Conservation (phyloP, 2,797 vertebrate genomes). For the Fringilla coelebs region DNA sequence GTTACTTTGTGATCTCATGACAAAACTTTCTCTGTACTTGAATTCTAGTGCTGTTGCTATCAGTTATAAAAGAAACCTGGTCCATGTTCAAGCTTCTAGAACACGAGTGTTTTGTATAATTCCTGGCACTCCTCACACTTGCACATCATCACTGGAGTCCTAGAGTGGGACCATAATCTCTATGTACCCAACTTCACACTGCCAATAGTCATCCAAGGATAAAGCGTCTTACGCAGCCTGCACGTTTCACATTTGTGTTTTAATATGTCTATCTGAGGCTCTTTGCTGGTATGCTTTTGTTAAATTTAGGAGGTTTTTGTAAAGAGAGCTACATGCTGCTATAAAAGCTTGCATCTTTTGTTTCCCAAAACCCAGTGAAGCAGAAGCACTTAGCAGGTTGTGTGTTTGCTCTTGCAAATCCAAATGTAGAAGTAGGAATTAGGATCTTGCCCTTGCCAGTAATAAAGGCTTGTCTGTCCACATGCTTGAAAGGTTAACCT, state of each 20-base stretch:
- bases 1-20: not conserved
- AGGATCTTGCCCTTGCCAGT: not conserved
- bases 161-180: not conserved
- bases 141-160: not conserved
- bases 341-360: not conserved
- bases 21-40: not conserved
- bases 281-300: not conserved
- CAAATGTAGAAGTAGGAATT: not conserved
- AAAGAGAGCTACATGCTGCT: not conserved
- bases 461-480: not conserved
- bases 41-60: not conserved
- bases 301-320: not conserved
- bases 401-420: not conserved
- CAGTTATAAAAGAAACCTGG: not conserved
- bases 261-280: not conserved
- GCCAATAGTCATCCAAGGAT: not conserved
- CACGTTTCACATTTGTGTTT: not conserved
- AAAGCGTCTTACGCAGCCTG: not conserved
- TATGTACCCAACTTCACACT: not conserved
- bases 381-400: not conserved
- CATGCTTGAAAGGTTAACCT: not conserved
- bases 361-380: not conserved
- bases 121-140: not conserved
- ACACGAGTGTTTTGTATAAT: not conserved
- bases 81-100: not conserved